These are phyloP conservation scores for Ennomos quercinarius DNA, from an alignment of 2,888 invertebrate species.

Conservation along the genomic window DNA sequence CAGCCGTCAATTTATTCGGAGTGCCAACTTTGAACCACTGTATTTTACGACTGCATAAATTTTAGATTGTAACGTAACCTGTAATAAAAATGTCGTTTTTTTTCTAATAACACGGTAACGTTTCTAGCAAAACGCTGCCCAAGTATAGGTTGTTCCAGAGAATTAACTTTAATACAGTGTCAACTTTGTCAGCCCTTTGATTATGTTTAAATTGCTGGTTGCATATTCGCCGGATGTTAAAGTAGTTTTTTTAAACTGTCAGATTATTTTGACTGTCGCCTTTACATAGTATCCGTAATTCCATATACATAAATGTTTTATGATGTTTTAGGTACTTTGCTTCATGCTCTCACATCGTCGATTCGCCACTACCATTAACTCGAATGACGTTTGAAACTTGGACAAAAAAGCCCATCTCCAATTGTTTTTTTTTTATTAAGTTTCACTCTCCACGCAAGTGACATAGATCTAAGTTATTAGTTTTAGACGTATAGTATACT, in stretches of 20 bases:
- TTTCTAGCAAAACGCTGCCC: slow-evolving; percentile 4
- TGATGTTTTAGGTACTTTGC: too few relatives aligned
- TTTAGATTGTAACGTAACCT: slow-evolving; percentile 3
- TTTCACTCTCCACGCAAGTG: too few relatives aligned
- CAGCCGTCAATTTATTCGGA: slow-evolving; percentile 14
- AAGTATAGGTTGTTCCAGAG: slow-evolving; percentile 11
- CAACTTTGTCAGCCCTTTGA: slow-evolving; percentile 16
- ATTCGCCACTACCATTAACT: too few relatives aligned
- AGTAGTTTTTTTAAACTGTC: slow-evolving; percentile 2
- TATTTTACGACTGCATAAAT: slow-evolving; percentile 8
- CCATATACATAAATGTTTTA: too few relatives aligned
- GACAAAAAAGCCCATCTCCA: too few relatives aligned
- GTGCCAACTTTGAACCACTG: slow-evolving; percentile 4
- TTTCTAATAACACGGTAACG: slow-evolving; percentile 14
- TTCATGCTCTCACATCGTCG: too few relatives aligned
- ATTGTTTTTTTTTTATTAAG: too few relatives aligned
- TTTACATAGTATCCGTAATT: too few relatives aligned
- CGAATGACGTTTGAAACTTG: too few relatives aligned
- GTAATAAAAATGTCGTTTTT: slow-evolving; percentile 16
- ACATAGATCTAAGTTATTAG: too few relatives aligned
- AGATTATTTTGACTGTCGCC: neutral
- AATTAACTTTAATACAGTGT: slow-evolving; percentile 12
- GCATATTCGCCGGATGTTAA: slow-evolving; percentile 15
- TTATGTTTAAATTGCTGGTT: slow-evolving; percentile 21
- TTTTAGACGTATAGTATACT: too few relatives aligned